Evolutionary conservation across 2,113 vertebrate genomes (phyloP).

Genomic region (Gasterosteus nipponicus): DNA sequence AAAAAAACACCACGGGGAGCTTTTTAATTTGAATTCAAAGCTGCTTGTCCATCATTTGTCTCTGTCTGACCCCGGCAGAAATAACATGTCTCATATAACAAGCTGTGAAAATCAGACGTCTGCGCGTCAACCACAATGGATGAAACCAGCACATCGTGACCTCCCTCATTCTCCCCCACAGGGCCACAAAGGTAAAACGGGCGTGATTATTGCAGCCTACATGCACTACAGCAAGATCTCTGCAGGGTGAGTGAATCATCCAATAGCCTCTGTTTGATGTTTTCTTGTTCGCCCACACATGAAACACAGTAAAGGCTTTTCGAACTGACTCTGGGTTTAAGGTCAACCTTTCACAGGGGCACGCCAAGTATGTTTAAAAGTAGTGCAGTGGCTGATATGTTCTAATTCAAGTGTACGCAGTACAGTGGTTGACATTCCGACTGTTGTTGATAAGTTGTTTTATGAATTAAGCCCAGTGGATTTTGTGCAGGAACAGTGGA

Average conservation of each 20-base stretch:
- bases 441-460: constrained; percentile 36
- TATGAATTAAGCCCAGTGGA: constrained; percentile 59
- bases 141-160: constrained; percentile 13
- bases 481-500: constrained; percentile 59
- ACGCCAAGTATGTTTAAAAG: not conserved
- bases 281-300: constrained; percentile 20
- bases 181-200: constrained; percentile 92
- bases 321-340: not conserved
- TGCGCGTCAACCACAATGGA: not conserved
- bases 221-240: constrained; percentile 97
- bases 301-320: constrained; percentile 2
- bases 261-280: constrained; percentile 14
- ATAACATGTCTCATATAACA: not conserved
- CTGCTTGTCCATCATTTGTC: not conserved
- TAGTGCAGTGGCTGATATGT: not conserved
- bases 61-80: not conserved
- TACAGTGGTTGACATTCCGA: constrained; percentile 52
- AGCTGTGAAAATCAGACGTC: not conserved
- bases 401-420: not conserved
- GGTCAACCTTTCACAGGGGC: not conserved
- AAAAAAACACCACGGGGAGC: constrained; percentile 49
- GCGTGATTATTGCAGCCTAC: constrained; percentile 91
- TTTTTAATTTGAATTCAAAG: constrained; percentile 65
- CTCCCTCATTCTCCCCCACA: constrained; percentile 57
- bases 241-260: constrained; percentile 83